Percentiles rank a stretch among this genome's conserved stretches.
phyloP scores from a whole-genome alignment of 2,113 vertebrate genomes.

The Ahaetulla prasina region DNA sequence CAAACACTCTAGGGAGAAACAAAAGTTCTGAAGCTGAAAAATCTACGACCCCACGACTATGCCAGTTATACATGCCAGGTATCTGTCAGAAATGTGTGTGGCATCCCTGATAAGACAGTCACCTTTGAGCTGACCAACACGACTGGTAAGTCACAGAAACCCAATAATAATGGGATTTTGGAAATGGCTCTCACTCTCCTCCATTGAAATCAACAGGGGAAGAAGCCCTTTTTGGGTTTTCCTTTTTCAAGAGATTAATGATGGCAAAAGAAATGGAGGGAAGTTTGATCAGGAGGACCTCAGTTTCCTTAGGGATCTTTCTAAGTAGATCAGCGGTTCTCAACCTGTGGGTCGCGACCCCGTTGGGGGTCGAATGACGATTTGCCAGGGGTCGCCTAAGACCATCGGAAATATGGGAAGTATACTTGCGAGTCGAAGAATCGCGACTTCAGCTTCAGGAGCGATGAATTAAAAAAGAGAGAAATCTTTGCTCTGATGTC shows the following conservation, averaged over 20 bases:
- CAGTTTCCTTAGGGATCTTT: background rate
- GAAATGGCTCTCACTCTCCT: background rate
- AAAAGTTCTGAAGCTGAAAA: slow-evolving; percentile 97
- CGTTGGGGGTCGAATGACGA: too few species aligned
- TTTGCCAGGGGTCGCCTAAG: too few species aligned
- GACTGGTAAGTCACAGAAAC: slow-evolving; percentile 75
- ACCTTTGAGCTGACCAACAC: slow-evolving; percentile 92
- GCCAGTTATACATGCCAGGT: slow-evolving; percentile 95
- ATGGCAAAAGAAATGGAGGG: background rate
- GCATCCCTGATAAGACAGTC: slow-evolving; percentile 89
- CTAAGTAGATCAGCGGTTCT: too few species aligned
- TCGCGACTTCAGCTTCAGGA: too few species aligned
- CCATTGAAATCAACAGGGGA: background rate
- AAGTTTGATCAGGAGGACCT: background rate
- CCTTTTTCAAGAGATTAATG: background rate
- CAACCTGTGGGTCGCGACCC: too few species aligned
- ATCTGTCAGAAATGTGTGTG: slow-evolving; percentile 93
- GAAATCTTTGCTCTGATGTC: too few species aligned
- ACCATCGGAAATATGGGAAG: too few species aligned
- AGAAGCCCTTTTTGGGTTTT: background rate
- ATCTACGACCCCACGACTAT: slow-evolving; percentile 90
- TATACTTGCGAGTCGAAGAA: too few species aligned
- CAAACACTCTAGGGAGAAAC: slow-evolving; percentile 84
- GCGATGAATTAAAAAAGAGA: too few species aligned
- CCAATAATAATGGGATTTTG: background rate